A percentile compares a stretch with the other conserved stretches of the same genome.
Conservation (phyloP, 1,140 invertebrate species). For the Musca domestica region DNA sequence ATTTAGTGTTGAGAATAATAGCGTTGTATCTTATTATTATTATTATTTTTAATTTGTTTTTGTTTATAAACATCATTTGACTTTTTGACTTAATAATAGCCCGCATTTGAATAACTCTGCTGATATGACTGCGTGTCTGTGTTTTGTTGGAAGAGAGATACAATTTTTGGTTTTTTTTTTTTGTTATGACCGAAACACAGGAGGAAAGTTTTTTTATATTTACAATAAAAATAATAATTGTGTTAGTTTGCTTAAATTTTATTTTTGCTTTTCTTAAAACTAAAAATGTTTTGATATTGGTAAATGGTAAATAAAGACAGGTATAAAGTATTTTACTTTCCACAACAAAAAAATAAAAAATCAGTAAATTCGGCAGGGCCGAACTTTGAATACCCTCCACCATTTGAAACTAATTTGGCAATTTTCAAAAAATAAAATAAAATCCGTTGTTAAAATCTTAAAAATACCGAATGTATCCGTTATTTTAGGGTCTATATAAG, state of each 20-base stretch:
- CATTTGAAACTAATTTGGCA: no score
- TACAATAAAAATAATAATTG: neutral
- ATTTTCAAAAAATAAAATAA: no score
- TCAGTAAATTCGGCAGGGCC: no score
- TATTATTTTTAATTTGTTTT: neutral
- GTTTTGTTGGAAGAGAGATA: conserved; percentile 8
- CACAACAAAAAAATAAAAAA: no score
- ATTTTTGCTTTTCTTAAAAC: neutral
- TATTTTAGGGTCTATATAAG: no score
- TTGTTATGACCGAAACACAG: no score
- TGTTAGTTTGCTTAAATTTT: neutral
- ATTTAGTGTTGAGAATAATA: conserved; percentile 25
- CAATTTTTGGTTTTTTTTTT: neutral
- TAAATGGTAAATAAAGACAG: neutral
- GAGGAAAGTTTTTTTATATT: neutral
- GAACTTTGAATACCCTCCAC: no score
- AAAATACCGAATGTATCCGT: no score
- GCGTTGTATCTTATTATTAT: neutral
- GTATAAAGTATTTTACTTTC: neutral
- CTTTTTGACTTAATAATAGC: conserved; percentile 42
- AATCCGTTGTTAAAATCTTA: no score
- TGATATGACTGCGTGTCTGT: conserved; percentile 50
- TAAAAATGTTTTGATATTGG: neutral
- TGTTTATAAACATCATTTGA: neutral
- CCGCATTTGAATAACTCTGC: conserved; percentile 49